Evolutionary conservation across 2,888 invertebrate species (phyloP).

Genomic region (Metallyticus violacea): DNA sequence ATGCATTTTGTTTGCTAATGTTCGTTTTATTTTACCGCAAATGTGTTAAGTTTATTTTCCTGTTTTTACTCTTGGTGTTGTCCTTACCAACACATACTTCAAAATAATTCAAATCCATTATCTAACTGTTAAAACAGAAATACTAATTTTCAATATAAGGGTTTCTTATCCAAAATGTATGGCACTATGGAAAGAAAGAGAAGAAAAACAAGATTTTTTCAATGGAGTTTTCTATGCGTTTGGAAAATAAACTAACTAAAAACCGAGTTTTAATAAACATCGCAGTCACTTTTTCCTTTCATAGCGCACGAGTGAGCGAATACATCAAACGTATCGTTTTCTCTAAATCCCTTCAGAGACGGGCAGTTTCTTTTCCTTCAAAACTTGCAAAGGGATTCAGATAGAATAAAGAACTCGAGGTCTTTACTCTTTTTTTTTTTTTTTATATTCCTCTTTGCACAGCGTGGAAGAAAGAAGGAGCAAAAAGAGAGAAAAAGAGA

Average conservation of each 20-base stretch:
- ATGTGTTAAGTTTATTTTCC: no score
- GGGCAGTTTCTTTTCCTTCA: background rate
- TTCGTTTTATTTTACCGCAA: no score
- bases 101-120: no score
- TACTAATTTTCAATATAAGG: no score
- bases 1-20: no score
- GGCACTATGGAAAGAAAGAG: background rate
- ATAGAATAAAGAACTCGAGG: background rate
- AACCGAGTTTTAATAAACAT: background rate
- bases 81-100: no score
- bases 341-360: background rate
- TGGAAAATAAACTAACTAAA: background rate
- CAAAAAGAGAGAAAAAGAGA: background rate
- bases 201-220: background rate
- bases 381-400: background rate
- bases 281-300: background rate
- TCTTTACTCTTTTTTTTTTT: background rate
- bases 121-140: no score
- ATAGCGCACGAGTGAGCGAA: background rate
- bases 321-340: constrained; percentile 13
- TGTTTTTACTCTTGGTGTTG: no score
- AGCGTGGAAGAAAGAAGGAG: background rate
- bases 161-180: no score
- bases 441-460: background rate
- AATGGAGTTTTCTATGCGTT: background rate